Evolutionary conservation across 2,888 invertebrate genomes (phyloP).

Genomic region (Scotopteryx bipunctaria): DNA sequence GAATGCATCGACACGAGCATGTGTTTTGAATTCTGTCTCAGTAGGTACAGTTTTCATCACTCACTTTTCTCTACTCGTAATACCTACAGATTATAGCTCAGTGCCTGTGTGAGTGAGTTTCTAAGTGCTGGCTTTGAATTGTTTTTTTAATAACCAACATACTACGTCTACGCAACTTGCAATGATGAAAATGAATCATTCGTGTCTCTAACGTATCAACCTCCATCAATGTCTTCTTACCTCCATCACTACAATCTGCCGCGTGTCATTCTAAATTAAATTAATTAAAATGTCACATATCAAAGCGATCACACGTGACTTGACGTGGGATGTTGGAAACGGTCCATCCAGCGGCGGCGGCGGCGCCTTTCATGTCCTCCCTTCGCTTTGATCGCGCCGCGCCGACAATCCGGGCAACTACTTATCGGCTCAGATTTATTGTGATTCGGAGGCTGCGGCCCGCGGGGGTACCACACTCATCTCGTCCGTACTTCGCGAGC

Average conservation of each 20-base stretch:
- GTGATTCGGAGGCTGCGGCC: constrained; percentile 76
- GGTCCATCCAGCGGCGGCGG: constrained; percentile 44
- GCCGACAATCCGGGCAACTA: constrained; percentile 80
- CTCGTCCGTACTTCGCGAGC: constrained; percentile 48
- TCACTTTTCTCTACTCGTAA: too few relatives aligned
- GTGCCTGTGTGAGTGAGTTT: too few relatives aligned
- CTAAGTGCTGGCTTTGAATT: too few relatives aligned
- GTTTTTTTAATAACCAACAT: too few relatives aligned
- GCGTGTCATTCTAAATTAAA: constrained; percentile 64
- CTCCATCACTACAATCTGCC: constrained; percentile 61
- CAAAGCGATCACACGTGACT: constrained; percentile 51
- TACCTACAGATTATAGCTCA: too few relatives aligned
- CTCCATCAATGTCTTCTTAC: constrained; percentile 41
- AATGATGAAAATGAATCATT: constrained; percentile 12
- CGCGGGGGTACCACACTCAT: constrained; percentile 58
- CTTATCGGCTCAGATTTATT: constrained; percentile 83
- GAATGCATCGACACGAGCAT: constrained; percentile 1
- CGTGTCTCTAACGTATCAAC: constrained; percentile 21
- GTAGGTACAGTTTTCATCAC: too few relatives aligned
- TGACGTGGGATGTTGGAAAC: constrained; percentile 68
- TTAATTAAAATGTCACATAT: constrained; percentile 68
- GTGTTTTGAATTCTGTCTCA: not conserved
- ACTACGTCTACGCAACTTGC: too few relatives aligned
- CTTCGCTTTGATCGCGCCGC: constrained; percentile 78
- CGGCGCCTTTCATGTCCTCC: constrained; percentile 78